A percentile compares a stretch with the other conserved stretches of the same genome.
Conservation (phyloP, 1,140 invertebrate species). For the Drosophila pseudoobscura region DNA sequence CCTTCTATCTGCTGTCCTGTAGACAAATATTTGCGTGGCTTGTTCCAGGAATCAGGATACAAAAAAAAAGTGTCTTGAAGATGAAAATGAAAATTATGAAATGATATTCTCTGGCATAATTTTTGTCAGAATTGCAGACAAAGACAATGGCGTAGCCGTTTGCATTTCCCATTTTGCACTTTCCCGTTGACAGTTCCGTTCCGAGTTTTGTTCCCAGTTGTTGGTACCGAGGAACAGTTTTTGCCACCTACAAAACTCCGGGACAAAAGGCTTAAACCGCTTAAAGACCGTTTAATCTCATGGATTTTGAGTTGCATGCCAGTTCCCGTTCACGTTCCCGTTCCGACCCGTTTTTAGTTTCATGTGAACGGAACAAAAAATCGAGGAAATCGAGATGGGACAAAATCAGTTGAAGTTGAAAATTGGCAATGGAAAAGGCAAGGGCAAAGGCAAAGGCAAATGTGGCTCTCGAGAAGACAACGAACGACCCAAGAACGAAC, state of each 20-base stretch:
- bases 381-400: conserved; percentile 2
- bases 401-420: background rate
- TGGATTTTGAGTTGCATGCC: conserved; percentile 37
- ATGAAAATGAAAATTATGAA: conserved; percentile 44
- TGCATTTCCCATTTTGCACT: conserved; percentile 19
- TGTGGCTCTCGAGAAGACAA: no score
- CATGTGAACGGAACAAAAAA: conserved; percentile 53
- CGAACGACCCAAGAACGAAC: background rate
- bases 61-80: background rate
- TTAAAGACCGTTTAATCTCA: conserved; percentile 74
- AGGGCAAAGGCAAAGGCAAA: conserved; percentile 15
- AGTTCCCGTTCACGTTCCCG: no score
- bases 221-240: conserved; percentile 46
- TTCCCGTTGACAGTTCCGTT: conserved; percentile 13
- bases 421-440: conserved; percentile 34
- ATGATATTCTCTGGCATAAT: conserved; percentile 37
- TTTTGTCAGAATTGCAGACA: conserved; percentile 4
- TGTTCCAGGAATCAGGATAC: conserved; percentile 35
- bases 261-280: conserved; percentile 77
- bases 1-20: conserved; percentile 20
- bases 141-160: conserved; percentile 15
- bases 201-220: conserved; percentile 18
- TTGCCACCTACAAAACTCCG: conserved; percentile 71
- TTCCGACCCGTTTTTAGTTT: conserved; percentile 62
- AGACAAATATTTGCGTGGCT: conserved; percentile 52